A percentile compares a stretch with the other conserved stretches of the same genome.
Conservation (phyloP, 2,797 vertebrate genomes). For the Dicrostonyx torquatus region DNA sequence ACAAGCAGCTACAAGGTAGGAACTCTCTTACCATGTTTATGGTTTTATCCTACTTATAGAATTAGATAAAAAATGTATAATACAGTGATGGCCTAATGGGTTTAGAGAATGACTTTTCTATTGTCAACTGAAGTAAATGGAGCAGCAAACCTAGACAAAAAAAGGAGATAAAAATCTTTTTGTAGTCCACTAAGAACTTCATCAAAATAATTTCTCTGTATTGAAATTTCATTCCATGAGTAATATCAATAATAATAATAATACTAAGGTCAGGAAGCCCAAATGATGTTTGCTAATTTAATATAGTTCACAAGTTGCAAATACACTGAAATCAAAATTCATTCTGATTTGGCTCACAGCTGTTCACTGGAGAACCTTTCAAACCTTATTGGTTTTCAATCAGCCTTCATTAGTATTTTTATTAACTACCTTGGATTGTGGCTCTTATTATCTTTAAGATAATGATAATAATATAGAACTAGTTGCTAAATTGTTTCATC, state of each 20-base stretch:
- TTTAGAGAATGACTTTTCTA: constrained; percentile 24
- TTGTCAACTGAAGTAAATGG: constrained; percentile 33
- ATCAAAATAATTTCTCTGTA: constrained; percentile 50
- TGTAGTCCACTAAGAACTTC: constrained; percentile 28
- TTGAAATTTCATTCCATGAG: background rate
- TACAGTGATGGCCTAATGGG: background rate
- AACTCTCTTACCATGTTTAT: background rate
- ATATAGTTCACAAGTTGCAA: background rate
- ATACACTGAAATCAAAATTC: constrained; percentile 58
- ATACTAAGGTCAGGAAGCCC: background rate
- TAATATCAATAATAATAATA: constrained; percentile 20
- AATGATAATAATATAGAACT: constrained; percentile 65
- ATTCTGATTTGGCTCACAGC: background rate
- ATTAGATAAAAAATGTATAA: constrained; percentile 14
- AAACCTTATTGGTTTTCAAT: constrained; percentile 53
- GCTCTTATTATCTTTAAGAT: constrained; percentile 69
- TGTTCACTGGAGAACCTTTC: background rate
- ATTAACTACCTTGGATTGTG: constrained; percentile 65
- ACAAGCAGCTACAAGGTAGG: background rate
- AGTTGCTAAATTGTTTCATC: constrained; percentile 34
- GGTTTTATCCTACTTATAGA: background rate
- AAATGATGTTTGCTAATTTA: constrained; percentile 57
- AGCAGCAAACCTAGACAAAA: background rate
- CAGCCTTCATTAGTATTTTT: constrained; percentile 70
- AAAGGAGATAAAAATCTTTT: constrained; percentile 35